phyloP scores from a whole-genome alignment of 2,888 invertebrate species.

The Leptinotarsa rubiginosa region DNA sequence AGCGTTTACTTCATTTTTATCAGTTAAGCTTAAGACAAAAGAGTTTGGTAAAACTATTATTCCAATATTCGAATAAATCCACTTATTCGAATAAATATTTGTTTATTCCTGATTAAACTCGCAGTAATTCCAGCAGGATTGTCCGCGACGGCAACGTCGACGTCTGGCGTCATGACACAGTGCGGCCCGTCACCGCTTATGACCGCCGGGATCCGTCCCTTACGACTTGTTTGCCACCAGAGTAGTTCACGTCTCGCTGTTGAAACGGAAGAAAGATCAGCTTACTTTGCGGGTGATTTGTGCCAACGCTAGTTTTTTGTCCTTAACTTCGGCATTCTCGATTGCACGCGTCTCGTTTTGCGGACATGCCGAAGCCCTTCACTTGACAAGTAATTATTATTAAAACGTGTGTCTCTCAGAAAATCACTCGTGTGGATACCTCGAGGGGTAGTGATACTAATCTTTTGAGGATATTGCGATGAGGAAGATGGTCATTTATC shows the following conservation, averaged over 20 bases:
- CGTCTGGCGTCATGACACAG: constrained; percentile 40
- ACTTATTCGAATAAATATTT: too few relatives aligned
- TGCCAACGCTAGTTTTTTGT: constrained; percentile 32
- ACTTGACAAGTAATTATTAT: not conserved
- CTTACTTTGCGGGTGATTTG: constrained; percentile 47
- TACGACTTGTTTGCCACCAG: constrained; percentile 59
- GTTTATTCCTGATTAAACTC: too few relatives aligned
- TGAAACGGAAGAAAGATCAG: constrained; percentile 41
- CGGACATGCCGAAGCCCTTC: not conserved
- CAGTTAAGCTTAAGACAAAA: too few relatives aligned
- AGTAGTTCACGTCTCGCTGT: constrained; percentile 17
- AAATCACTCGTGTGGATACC: too few relatives aligned
- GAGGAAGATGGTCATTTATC: too few relatives aligned
- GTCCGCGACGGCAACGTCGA: not conserved
- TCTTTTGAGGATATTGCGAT: too few relatives aligned
- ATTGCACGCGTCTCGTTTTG: constrained; percentile 3
- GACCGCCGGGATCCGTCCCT: constrained; percentile 54
- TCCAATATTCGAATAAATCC: too few relatives aligned
- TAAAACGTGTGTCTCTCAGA: too few relatives aligned
- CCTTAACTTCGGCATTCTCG: not conserved
- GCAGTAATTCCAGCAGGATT: not conserved
- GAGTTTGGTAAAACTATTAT: too few relatives aligned
- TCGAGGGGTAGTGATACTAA: too few relatives aligned
- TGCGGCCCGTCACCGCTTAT: constrained; percentile 19
- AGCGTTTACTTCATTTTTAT: too few relatives aligned